Evolutionary conservation across 1,140 invertebrate genomes (phyloP).

Genomic region (Drosophila varians): DNA sequence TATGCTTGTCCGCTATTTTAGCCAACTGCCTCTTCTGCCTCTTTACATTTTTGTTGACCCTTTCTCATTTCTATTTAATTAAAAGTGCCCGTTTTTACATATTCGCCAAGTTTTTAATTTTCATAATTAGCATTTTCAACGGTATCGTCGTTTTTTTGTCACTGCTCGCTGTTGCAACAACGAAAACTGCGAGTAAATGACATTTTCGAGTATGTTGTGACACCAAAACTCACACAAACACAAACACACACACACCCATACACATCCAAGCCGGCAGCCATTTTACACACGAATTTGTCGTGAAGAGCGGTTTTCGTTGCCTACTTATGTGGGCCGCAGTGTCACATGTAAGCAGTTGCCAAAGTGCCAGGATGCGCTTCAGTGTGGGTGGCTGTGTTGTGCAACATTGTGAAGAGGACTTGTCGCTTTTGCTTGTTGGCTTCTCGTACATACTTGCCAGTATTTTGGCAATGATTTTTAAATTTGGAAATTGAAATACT

Average conservation of each 20-base stretch:
- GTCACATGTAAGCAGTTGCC: slow-evolving; percentile 61
- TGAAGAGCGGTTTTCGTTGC: slow-evolving; percentile 60
- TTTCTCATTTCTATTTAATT: slow-evolving; percentile 71
- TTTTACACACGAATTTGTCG: background rate
- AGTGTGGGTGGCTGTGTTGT: slow-evolving; percentile 32
- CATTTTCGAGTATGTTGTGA: slow-evolving; percentile 69
- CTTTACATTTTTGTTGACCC: slow-evolving; percentile 2
- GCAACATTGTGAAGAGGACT: slow-evolving; percentile 44
- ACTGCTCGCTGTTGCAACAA: slow-evolving; percentile 34
- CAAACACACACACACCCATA: slow-evolving; percentile 14
- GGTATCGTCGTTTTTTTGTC: slow-evolving; percentile 22
- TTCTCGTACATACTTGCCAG: slow-evolving; percentile 3
- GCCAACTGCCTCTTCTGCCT: background rate
- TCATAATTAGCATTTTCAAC: slow-evolving; percentile 74
- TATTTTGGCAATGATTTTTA: background rate
- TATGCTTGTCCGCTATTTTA: slow-evolving; percentile 30
- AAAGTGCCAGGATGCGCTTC: slow-evolving; percentile 38
- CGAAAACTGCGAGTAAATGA: slow-evolving; percentile 59
- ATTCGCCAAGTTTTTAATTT: slow-evolving; percentile 79
- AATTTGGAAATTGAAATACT: background rate
- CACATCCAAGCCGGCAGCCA: background rate
- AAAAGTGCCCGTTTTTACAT: slow-evolving; percentile 79
- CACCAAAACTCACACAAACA: slow-evolving; percentile 34
- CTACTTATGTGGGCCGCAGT: slow-evolving; percentile 75
- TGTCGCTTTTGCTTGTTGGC: slow-evolving; percentile 11